Conservation (phyloP, 2,113 vertebrate species). For the Notarius lentiginosus region DNA sequence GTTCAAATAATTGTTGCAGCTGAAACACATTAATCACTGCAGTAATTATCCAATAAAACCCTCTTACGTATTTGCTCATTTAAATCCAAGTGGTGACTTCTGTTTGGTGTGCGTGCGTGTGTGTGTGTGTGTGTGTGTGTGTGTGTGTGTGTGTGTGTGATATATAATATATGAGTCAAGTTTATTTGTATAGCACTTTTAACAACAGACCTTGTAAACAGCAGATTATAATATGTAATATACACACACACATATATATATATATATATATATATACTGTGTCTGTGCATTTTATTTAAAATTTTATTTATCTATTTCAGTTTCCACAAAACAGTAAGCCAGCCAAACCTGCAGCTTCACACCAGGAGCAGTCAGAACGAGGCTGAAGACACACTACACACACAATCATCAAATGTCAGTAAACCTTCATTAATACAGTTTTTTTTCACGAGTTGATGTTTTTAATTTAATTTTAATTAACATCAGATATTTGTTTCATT, state of each 20-base stretch:
- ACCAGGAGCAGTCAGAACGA: constrained; percentile 78
- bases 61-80: too few relatives aligned
- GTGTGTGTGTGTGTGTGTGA: background rate
- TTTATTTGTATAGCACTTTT: too few relatives aligned
- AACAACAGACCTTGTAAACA: too few relatives aligned
- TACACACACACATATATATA: too few relatives aligned
- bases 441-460: background rate
- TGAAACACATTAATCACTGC: too few relatives aligned
- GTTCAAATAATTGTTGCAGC: too few relatives aligned
- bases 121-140: background rate
- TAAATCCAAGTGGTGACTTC: too few relatives aligned
- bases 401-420: constrained; percentile 61
- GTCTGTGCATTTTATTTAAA: background rate
- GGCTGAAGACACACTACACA: constrained; percentile 66
- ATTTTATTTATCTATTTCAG: constrained; percentile 39
- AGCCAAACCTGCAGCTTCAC: constrained; percentile 62
- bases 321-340: constrained; percentile 71
- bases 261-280: too few relatives aligned
- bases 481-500: background rate
- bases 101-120: too few relatives aligned
- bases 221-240: too few relatives aligned
- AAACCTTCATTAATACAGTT: constrained; percentile 14
- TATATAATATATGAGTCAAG: too few relatives aligned
- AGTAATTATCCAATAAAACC: too few relatives aligned
- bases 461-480: background rate